Conservation (phyloP, 2,888 invertebrate genomes). For the Prosapia bicincta region DNA sequence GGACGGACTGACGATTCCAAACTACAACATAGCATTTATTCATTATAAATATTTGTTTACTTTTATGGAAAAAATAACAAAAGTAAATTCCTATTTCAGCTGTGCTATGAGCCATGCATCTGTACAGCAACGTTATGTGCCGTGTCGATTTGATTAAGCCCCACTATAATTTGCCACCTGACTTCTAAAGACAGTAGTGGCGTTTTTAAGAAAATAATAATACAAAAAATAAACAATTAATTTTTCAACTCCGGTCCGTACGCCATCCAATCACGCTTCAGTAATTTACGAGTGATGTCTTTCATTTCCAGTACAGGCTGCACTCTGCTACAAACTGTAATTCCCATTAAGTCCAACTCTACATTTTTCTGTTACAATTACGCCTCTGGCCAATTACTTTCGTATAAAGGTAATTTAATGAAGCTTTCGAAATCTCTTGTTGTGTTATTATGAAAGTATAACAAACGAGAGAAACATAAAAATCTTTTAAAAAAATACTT, state of each 20-base stretch:
- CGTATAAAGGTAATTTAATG: background rate
- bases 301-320: background rate
- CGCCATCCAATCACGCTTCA: background rate
- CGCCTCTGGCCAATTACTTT: background rate
- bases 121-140: too few species aligned
- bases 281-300: background rate
- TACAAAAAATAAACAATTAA: background rate
- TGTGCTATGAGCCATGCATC: too few species aligned
- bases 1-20: too few species aligned
- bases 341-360: background rate
- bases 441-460: too few species aligned
- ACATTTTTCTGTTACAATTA: background rate
- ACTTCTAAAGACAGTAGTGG: background rate
- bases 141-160: too few species aligned
- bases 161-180: background rate
- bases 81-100: too few species aligned
- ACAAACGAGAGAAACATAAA: too few species aligned
- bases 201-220: background rate
- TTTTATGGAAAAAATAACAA: too few species aligned
- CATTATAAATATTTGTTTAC: too few species aligned
- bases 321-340: background rate
- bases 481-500: too few species aligned
- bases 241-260: background rate
- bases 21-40: too few species aligned
- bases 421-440: background rate